Conservation (phyloP, 35 echinoderm and acorn worm genomes). For the Ophiothrix spiculata region DNA sequence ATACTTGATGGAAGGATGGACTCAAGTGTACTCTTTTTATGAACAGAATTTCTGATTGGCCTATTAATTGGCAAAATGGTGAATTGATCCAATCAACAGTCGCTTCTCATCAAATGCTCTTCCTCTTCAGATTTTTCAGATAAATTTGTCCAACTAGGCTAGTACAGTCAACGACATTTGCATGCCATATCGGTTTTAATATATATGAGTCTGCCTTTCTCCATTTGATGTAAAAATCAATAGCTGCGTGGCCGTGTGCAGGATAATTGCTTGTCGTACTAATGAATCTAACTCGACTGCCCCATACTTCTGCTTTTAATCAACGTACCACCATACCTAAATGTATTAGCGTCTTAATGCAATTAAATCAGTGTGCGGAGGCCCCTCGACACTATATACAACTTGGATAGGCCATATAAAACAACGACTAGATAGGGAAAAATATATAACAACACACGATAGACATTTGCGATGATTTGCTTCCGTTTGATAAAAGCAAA, state of each 20-base stretch:
- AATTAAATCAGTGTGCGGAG: constrained; percentile 42
- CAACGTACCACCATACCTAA: constrained; percentile 39
- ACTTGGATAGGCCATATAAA: background rate
- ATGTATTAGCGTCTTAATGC: constrained; percentile 72
- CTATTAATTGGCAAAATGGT: background rate
- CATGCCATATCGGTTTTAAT: constrained; percentile 14
- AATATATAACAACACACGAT: background rate
- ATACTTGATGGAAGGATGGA: no score
- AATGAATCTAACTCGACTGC: constrained; percentile 60
- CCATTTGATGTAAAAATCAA: constrained; percentile 74
- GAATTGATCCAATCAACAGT: background rate
- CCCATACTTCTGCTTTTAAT: constrained; percentile 22
- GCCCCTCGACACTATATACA: background rate
- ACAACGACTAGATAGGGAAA: constrained; percentile 2
- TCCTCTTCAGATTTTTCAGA: background rate
- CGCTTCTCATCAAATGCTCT: background rate
- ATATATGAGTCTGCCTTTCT: constrained; percentile 32
- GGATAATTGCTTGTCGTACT: constrained; percentile 77
- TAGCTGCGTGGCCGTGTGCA: constrained; percentile 44
- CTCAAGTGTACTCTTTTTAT: no score
- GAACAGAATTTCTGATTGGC: no score
- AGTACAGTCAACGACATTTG: constrained; percentile 26
- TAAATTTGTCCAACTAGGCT: constrained; percentile 3
- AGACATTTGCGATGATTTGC: constrained; percentile 39
- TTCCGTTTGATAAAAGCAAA: constrained; percentile 40